A percentile compares a stretch with the other conserved stretches of the same genome.
Evolutionary conservation across 2,888 invertebrate genomes (phyloP).

Genomic region (Dynastes maya): DNA sequence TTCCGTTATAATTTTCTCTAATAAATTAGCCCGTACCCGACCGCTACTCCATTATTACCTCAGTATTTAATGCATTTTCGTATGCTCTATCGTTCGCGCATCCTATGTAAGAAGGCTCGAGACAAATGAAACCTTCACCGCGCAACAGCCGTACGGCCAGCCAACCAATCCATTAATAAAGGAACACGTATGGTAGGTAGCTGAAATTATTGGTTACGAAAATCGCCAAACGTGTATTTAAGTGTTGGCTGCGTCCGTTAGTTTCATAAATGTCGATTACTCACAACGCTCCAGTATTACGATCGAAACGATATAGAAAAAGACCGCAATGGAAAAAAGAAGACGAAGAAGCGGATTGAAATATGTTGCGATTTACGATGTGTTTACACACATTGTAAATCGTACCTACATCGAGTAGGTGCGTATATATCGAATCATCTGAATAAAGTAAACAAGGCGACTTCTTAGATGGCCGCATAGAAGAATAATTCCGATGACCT

Average conservation of each 20-base stretch:
- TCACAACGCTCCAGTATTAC: conserved; percentile 16
- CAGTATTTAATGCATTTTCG: conserved; percentile 35
- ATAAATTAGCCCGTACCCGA: conserved; percentile 42
- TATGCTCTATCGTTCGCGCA: neutral
- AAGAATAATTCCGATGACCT: conserved; percentile 30
- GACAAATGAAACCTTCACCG: conserved; percentile 18
- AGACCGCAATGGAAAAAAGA: neutral
- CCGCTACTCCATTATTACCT: conserved; percentile 39
- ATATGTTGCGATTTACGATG: conserved; percentile 28
- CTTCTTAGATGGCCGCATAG: conserved; percentile 12
- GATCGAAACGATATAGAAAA: conserved; percentile 13
- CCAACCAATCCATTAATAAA: conserved; percentile 39
- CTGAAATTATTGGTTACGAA: conserved; percentile 43
- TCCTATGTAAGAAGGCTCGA: conserved; percentile 15
- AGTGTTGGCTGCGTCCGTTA: conserved; percentile 19
- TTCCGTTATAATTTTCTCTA: conserved; percentile 46
- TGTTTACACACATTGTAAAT: conserved; percentile 33
- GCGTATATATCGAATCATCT: conserved; percentile 38
- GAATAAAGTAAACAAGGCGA: conserved; percentile 34
- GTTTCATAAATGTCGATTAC: conserved; percentile 34
- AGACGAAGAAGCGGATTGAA: conserved; percentile 10
- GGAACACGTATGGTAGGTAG: conserved; percentile 25
- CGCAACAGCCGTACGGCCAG: neutral
- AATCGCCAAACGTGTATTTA: conserved; percentile 41
- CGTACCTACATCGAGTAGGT: conserved; percentile 12